phyloP scores from a whole-genome alignment of 1,140 invertebrate genomes.

The Akabosia matsudoensis region DNA sequence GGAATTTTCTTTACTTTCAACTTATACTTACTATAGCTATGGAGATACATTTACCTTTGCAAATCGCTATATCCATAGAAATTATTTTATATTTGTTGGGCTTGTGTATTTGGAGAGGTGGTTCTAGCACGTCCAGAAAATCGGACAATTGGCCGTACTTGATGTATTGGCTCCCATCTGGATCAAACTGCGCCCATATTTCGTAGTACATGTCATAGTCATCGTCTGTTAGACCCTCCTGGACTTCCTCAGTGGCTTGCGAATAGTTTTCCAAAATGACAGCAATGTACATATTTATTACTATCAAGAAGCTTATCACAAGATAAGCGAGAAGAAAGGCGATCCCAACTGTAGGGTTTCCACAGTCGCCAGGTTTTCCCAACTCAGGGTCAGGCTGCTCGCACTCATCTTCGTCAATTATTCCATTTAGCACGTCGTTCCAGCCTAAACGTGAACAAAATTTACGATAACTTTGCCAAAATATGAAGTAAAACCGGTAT shows the following conservation, averaged over 20 bases:
- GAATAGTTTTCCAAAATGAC: constrained; percentile 99
- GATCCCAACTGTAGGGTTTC: constrained; percentile 86
- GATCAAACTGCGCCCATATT: constrained; percentile 93
- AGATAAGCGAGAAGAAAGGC: constrained; percentile 91
- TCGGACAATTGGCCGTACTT: constrained; percentile 87
- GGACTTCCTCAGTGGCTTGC: constrained; percentile 95
- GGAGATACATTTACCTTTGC: constrained; percentile 61
- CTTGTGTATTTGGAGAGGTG: constrained; percentile 91
- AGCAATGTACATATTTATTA: constrained; percentile 99
- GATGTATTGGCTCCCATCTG: constrained; percentile 95
- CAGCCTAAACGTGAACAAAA: constrained; percentile 76
- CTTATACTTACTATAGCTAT: not conserved
- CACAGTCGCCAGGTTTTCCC: constrained; percentile 84
- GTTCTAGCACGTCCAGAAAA: constrained; percentile 84
- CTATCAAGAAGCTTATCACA: constrained; percentile 96
- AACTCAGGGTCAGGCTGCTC: constrained; percentile 78
- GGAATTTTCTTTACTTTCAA: not conserved
- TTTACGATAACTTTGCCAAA: too few species aligned
- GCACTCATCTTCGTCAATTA: constrained; percentile 93
- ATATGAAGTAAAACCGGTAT: not conserved
- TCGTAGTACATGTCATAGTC: constrained; percentile 99
- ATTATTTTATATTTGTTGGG: constrained; percentile 99
- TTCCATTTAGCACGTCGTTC: constrained; percentile 90
- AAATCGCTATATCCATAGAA: constrained; percentile 97
- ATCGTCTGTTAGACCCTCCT: constrained; percentile 95